Percentiles rank a stretch among this genome's conserved stretches.
Conservation (phyloP, 1,140 invertebrate species). For the Zaprionus ornatus region DNA sequence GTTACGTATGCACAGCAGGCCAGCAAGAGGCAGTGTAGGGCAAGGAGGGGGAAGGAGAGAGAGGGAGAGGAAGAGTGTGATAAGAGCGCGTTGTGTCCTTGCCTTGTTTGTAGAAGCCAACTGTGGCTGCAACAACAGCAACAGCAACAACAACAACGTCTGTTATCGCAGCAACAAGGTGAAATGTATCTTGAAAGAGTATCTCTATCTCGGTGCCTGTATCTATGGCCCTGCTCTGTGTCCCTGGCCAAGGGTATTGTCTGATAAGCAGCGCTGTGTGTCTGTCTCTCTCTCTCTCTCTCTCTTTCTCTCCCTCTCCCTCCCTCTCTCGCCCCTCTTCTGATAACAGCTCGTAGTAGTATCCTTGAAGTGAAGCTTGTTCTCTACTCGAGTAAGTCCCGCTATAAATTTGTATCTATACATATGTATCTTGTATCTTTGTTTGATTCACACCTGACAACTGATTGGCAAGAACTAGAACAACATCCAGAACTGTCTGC, state of each 20-base stretch:
- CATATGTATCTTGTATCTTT: background rate
- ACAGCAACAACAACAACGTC: background rate
- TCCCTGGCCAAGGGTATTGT: conserved; percentile 28
- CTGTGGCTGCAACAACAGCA: background rate
- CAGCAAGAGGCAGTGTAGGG: background rate
- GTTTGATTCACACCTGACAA: no score
- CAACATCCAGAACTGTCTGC: conserved; percentile 1
- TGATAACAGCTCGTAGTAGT: no score
- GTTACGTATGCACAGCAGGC: conserved; percentile 41
- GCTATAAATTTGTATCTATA: background rate
- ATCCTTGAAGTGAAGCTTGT: no score
- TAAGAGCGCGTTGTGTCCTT: conserved; percentile 41
- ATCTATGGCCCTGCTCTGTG: conserved; percentile 6
- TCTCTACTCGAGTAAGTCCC: background rate
- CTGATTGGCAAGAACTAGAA: no score
- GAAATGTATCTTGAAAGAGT: conserved; percentile 33
- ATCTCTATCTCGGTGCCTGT: conserved; percentile 20
- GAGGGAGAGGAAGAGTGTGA: conserved; percentile 6
- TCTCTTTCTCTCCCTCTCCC: no score
- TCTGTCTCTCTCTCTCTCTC: no score
- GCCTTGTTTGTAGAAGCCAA: conserved; percentile 35
- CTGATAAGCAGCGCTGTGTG: conserved; percentile 12
- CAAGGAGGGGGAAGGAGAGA: background rate
- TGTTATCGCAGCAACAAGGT: conserved; percentile 45
- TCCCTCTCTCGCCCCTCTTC: no score